phyloP scores from a whole-genome alignment of 2,888 invertebrate species.

The Eristalinus sepulchralis region DNA sequence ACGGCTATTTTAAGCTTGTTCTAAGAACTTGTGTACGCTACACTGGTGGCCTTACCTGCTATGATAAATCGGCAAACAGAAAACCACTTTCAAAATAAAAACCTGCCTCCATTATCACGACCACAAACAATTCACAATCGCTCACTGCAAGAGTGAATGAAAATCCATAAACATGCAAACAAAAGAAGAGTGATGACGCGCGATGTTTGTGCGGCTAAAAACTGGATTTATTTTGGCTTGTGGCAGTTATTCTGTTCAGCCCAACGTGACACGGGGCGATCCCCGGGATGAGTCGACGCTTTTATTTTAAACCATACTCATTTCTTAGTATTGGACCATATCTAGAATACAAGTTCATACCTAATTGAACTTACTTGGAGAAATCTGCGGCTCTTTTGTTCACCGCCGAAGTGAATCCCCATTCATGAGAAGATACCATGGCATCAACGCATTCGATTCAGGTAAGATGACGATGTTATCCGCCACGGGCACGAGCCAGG shows the following conservation, averaged over 20 bases:
- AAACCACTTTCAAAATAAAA: constrained; percentile 69
- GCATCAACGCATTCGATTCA: constrained; percentile 36
- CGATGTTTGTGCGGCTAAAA: constrained; percentile 24
- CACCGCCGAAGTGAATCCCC: constrained; percentile 40
- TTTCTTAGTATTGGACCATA: constrained; percentile 34
- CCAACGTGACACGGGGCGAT: constrained; percentile 56
- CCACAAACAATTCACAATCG: constrained; percentile 39
- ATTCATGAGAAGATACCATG: constrained; percentile 20
- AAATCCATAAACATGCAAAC: constrained; percentile 37
- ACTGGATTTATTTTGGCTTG: constrained; percentile 48
- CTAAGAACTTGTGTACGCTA: constrained; percentile 32
- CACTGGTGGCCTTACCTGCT: constrained; percentile 45
- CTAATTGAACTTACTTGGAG: constrained; percentile 35
- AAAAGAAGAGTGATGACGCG: constrained; percentile 45
- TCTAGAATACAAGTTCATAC: constrained; percentile 27
- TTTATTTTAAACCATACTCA: constrained; percentile 5
- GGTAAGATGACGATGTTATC: constrained; percentile 14
- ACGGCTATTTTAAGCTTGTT: constrained; percentile 26
- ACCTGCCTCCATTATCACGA: constrained; percentile 56
- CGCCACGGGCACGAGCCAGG: not conserved
- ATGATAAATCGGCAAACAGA: constrained; percentile 46
- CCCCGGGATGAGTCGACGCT: constrained; percentile 59
- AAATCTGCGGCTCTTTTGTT: constrained; percentile 22
- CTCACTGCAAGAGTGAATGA: constrained; percentile 39
- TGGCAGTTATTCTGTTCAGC: constrained; percentile 13